These are phyloP conservation scores for Serinus canaria DNA, from an alignment of 2,113 vertebrate species.

Conservation along the genomic window DNA sequence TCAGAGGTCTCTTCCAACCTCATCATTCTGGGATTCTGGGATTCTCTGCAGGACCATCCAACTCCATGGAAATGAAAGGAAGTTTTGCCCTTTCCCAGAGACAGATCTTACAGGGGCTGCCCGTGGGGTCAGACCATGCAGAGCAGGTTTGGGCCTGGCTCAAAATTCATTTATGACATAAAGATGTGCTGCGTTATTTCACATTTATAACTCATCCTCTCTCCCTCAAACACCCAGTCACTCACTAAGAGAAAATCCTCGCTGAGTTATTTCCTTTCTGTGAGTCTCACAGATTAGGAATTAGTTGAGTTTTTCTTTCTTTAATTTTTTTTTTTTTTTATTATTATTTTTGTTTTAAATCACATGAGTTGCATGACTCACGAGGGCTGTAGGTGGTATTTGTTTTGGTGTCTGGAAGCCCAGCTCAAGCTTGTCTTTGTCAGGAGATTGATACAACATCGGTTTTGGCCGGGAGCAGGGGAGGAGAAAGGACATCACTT, in stretches of 20 bases:
- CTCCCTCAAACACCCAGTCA: background rate
- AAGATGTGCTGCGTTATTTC: background rate
- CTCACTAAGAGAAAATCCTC: background rate
- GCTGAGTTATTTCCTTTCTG: background rate
- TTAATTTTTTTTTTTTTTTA: too few relatives aligned
- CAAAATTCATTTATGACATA: background rate
- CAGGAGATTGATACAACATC: constrained; percentile 28
- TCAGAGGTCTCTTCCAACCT: too few relatives aligned
- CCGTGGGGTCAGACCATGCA: background rate
- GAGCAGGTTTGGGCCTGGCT: background rate
- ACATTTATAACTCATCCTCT: background rate
- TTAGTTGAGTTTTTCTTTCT: background rate
- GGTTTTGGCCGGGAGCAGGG: constrained; percentile 45
- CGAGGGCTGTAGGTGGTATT: constrained; percentile 33
- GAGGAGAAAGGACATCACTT: constrained; percentile 65
- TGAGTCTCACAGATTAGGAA: background rate
- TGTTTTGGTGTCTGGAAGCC: constrained; percentile 41
- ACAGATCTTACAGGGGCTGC: background rate
- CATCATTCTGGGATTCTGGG: too few relatives aligned
- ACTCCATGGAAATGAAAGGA: background rate
- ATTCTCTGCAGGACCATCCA: background rate
- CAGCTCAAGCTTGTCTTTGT: constrained; percentile 35
- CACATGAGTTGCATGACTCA: constrained; percentile 43
- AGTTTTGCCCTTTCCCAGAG: background rate
- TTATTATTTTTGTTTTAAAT: background rate